Evolutionary conservation across 2,113 vertebrate species (phyloP).

Genomic region (Ochotona curzoniae): DNA sequence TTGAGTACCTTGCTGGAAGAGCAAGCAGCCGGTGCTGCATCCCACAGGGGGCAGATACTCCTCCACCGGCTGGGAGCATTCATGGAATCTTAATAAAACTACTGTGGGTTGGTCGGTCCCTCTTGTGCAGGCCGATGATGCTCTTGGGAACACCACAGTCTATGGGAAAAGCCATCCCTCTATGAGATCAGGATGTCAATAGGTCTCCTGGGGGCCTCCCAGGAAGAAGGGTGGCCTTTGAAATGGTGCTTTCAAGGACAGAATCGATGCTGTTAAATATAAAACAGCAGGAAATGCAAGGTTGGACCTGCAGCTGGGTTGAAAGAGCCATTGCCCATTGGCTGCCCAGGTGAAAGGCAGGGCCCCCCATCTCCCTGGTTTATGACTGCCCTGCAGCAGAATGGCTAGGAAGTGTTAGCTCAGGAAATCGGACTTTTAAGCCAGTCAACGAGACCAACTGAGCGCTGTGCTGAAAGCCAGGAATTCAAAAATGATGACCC

Average conservation of each 20-base stretch:
- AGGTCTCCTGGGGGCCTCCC: slow-evolving; percentile 5
- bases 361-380: background rate
- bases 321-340: fast-evolving
- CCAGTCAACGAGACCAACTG: slow-evolving; percentile 39
- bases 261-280: background rate
- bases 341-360: background rate
- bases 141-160: background rate
- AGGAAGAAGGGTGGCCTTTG: slow-evolving; percentile 48
- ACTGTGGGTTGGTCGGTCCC: background rate
- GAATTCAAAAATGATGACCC: slow-evolving; percentile 66
- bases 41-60: background rate
- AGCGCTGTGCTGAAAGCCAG: slow-evolving; percentile 54
- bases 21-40: slow-evolving; percentile 9
- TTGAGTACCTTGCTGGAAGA: background rate
- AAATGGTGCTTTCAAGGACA: background rate
- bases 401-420: slow-evolving; percentile 41
- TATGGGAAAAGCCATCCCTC: background rate
- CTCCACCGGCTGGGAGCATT: background rate
- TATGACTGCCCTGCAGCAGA: slow-evolving; percentile 32
- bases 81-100: background rate
- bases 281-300: background rate
- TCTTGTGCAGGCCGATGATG: too few relatives aligned
- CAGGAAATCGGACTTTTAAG: slow-evolving; percentile 64
- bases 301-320: background rate
- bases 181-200: background rate